Evolutionary conservation across 1,140 invertebrate species (phyloP).

Genomic region (Drosophila kepulauana): DNA sequence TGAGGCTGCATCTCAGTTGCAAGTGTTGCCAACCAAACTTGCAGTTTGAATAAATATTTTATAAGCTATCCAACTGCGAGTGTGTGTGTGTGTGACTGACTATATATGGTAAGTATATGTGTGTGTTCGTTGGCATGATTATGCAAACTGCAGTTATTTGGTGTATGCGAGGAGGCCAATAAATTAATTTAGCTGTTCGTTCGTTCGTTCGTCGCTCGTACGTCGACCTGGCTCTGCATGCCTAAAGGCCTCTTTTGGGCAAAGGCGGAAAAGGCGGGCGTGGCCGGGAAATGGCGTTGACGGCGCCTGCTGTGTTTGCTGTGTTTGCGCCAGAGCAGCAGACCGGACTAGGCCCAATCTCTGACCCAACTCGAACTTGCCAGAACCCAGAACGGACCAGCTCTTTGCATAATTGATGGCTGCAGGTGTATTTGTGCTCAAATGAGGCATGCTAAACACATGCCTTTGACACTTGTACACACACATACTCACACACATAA

Average conservation of each 20-base stretch:
- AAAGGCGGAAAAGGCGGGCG: conserved; percentile 32
- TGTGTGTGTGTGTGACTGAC: conserved; percentile 34
- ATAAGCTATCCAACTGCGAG: conserved; percentile 54
- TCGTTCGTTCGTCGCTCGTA: neutral
- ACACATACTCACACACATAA: conserved; percentile 21
- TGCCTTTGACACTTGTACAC: conserved; percentile 80
- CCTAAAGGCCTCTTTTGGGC: conserved; percentile 27
- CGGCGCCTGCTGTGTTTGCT: conserved; percentile 36
- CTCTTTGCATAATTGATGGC: conserved; percentile 83
- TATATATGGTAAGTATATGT: conserved; percentile 9
- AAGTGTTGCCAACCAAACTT: conserved; percentile 66
- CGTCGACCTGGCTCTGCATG: conserved; percentile 37
- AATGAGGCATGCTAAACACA: conserved; percentile 82
- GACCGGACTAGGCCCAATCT: conserved; percentile 3
- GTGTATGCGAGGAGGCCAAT: conserved; percentile 75
- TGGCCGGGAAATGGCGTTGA: conserved; percentile 43
- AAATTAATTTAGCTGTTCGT: conserved; percentile 73
- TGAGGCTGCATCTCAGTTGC: conserved; percentile 30
- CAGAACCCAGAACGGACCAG: conserved; percentile 31
- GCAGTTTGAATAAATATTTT: conserved; percentile 80
- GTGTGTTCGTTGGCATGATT: conserved; percentile 56
- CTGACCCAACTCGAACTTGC: neutral
- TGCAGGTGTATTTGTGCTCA: conserved; percentile 82
- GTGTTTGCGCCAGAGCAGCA: neutral
- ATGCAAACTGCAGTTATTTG: conserved; percentile 81